A percentile compares a stretch with the other conserved stretches of the same genome.
These are phyloP conservation scores for Eurois occulta DNA, from an alignment of 2,888 invertebrate genomes.

Conservation along the genomic window DNA sequence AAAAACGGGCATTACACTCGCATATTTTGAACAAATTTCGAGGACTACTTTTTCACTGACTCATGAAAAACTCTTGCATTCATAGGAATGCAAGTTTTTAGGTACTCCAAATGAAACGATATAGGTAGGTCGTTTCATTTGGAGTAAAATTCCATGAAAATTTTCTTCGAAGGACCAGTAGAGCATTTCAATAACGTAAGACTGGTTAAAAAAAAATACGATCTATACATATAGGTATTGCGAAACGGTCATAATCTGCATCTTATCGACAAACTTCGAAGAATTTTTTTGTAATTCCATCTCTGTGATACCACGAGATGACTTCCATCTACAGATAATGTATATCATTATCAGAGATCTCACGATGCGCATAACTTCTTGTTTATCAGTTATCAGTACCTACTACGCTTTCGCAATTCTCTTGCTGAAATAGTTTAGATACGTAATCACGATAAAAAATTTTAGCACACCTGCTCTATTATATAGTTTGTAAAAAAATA, in stretches of 20 bases:
- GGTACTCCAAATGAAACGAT: no score
- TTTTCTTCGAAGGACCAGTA: not conserved
- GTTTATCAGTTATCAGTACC: conserved; percentile 23
- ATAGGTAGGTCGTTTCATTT: no score
- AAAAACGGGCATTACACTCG: not conserved
- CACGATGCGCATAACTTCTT: conserved; percentile 14
- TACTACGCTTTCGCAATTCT: conserved; percentile 11
- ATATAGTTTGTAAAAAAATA: not conserved
- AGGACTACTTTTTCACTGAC: not conserved
- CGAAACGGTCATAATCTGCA: not conserved
- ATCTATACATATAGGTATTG: no score
- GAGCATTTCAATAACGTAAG: not conserved
- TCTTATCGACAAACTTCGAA: conserved; percentile 1
- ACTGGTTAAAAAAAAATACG: no score
- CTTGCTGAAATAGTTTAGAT: not conserved
- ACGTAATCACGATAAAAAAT: not conserved
- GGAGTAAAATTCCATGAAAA: not conserved
- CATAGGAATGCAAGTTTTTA: no score
- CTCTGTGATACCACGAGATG: conserved; percentile 29
- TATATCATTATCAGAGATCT: conserved; percentile 30
- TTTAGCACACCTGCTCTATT: not conserved
- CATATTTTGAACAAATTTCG: not conserved
- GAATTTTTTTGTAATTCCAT: conserved; percentile 17
- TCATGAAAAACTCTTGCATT: not conserved
- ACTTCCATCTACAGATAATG: conserved; percentile 36